Base-by-base conservation (phyloP, 2,797 vertebrate species). In the Iguana delicatissima region DNA sequence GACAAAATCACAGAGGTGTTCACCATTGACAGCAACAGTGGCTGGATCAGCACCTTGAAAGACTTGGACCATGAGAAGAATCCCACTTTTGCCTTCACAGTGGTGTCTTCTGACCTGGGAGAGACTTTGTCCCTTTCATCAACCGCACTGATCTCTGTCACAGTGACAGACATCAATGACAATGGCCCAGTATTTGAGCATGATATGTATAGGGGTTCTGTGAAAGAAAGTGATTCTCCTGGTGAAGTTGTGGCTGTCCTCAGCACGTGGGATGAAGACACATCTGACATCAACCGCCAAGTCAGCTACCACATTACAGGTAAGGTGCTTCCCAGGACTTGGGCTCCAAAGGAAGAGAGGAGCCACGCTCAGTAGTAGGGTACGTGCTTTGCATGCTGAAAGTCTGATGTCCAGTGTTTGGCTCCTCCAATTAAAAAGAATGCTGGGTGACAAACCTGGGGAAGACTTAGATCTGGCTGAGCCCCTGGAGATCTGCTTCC, bases 301-400 rank as follows among this genome's bases (percentile, higher is more conserved):
- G 99, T 99, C 97, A 99, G 98, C 98, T 99, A 98, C 96, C 98
- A 99, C 94, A 99, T 99, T 95, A 99, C 99, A 92, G 98, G 99
- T 99, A 95, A 97, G 97, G 89, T 91, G 62, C 6, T 20, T 91
- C 24, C 29, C 29, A 12, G 13, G 42, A 9, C 22, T 38, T 46
- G 32, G n/a, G 12, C 6, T 77, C 67, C 20, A 35, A 69, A 20
- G 22, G 42, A 35, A 9, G 35, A 4, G n/a, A 42, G 3, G 73
- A 57, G 5, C 50, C 24, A 46, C n/a, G 6, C 7, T 7, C 59
- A 2, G 3, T 76, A 7, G 20, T 20, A 50, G 29, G n/a, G 32
- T 2, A 50, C 57, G 8, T 26, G 13, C 32, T 73, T 42, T 82
- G 9, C 24, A 26, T 82, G 50, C n/a, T 72, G 46, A 81, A 72